Evolutionary conservation across 2,888 invertebrate species (phyloP).

Genomic region (Sesamia inferens): DNA sequence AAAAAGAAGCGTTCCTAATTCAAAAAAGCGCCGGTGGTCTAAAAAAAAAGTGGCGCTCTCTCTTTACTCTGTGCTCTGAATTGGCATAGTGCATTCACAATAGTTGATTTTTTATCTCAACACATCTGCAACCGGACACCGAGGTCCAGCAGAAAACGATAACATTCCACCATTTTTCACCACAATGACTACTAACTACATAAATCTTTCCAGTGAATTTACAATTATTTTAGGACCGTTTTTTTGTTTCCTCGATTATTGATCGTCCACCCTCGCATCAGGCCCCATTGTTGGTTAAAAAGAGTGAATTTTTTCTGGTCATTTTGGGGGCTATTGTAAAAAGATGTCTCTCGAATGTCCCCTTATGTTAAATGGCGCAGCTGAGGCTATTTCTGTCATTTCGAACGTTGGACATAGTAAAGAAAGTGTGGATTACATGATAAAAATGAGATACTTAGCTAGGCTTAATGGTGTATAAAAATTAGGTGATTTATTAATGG

Average conservation of each 20-base stretch:
- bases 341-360: constrained; percentile 84
- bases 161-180: constrained; percentile 72
- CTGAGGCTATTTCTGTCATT: constrained; percentile 75
- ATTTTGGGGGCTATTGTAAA: constrained; percentile 87
- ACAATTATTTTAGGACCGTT: constrained; percentile 85
- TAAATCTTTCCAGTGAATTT: constrained; percentile 87
- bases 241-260: constrained; percentile 81
- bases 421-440: constrained; percentile 78
- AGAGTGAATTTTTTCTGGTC: constrained; percentile 86
- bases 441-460: constrained; percentile 59
- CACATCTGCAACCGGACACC: constrained; percentile 88
- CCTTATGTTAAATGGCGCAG: constrained; percentile 84
- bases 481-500: constrained; percentile 28
- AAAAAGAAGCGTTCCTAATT: constrained; percentile 58
- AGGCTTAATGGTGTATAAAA: constrained; percentile 59
- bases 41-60: constrained; percentile 61
- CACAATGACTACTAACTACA: constrained; percentile 86
- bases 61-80: constrained; percentile 66
- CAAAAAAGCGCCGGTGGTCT: constrained; percentile 63
- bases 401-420: constrained; percentile 63
- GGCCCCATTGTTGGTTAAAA: constrained; percentile 83
- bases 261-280: constrained; percentile 88
- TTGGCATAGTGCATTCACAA: constrained; percentile 68
- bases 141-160: constrained; percentile 60
- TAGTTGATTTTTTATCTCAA: constrained; percentile 70